Conservation (phyloP, 1,140 invertebrate species). For the Pogonus chalceus region DNA sequence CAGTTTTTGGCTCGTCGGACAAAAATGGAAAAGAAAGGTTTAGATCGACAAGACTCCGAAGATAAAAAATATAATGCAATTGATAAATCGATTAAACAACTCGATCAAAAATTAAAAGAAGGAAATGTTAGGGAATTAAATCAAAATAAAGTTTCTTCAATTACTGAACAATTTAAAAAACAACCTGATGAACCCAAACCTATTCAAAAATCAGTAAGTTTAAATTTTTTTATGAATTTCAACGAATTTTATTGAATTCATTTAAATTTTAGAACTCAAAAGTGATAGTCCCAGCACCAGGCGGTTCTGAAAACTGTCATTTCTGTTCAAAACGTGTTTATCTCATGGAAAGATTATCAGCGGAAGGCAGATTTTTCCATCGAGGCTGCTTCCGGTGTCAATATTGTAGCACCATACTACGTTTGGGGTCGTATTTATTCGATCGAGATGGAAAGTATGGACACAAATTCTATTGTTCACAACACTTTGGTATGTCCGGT, state of each 20-base stretch:
- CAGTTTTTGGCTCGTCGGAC: constrained; percentile 71
- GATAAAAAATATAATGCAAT: constrained; percentile 61
- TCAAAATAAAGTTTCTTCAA: constrained; percentile 76
- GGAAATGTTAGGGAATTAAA: constrained; percentile 61
- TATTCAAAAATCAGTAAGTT: constrained; percentile 53
- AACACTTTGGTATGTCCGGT: constrained; percentile 61
- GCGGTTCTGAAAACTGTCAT: constrained; percentile 69
- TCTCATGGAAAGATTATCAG: constrained; percentile 74
- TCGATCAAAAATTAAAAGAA: constrained; percentile 73
- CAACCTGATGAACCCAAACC: constrained; percentile 45
- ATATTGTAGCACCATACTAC: constrained; percentile 57
- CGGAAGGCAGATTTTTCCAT: constrained; percentile 81
- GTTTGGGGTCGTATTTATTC: constrained; percentile 65
- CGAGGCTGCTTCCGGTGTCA: constrained; percentile 71
- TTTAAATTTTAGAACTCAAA: constrained; percentile 24
- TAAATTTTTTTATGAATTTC: constrained; percentile 15
- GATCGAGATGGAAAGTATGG: constrained; percentile 63
- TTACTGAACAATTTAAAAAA: constrained; percentile 69
- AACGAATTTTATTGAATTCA: no score
- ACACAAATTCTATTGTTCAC: constrained; percentile 68
- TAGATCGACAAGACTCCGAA: constrained; percentile 46
- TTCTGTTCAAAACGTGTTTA: constrained; percentile 83
- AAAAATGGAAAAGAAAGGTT: constrained; percentile 57
- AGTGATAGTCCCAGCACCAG: constrained; percentile 47
- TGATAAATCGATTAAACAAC: constrained; percentile 67